Conservation (phyloP, 2,113 vertebrate genomes). For the Platysteira castanea region DNA sequence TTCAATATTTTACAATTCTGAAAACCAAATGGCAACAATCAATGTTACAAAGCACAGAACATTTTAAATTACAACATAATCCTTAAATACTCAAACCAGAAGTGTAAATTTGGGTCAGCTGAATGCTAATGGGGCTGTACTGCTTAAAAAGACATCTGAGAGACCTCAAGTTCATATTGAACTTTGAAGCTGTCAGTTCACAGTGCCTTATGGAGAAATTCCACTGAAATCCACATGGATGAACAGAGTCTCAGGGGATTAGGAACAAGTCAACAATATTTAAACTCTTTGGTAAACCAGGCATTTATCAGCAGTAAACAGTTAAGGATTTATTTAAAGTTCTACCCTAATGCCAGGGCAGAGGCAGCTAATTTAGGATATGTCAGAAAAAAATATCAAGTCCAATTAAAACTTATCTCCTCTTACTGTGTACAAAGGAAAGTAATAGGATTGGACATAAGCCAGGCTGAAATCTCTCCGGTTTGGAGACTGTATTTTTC, state of each 20-base stretch:
- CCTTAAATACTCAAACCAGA: background rate
- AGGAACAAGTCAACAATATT: slow-evolving; percentile 42
- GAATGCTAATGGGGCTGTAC: background rate
- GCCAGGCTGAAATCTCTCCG: background rate
- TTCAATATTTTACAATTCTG: background rate
- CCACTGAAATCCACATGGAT: slow-evolving; percentile 16
- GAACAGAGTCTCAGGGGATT: background rate
- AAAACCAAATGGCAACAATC: background rate
- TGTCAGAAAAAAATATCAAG: background rate
- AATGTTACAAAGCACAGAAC: background rate
- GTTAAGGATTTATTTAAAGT: slow-evolving; percentile 14
- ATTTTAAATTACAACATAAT: background rate
- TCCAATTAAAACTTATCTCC: slow-evolving; percentile 42
- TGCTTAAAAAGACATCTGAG: background rate
- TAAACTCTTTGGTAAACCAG: slow-evolving; percentile 33
- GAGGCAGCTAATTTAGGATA: slow-evolving; percentile 34
- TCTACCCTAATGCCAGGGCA: background rate
- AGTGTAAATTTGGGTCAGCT: background rate
- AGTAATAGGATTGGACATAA: background rate
- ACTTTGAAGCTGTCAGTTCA: slow-evolving; percentile 12
- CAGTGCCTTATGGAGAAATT: slow-evolving; percentile 17
- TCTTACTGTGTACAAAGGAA: background rate
- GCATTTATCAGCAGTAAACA: slow-evolving; percentile 44
- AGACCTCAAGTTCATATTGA: background rate
- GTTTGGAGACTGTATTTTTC: background rate